Conservation (phyloP, 2,113 vertebrate genomes). For the Sinocyclocheilus anophthalmus region DNA sequence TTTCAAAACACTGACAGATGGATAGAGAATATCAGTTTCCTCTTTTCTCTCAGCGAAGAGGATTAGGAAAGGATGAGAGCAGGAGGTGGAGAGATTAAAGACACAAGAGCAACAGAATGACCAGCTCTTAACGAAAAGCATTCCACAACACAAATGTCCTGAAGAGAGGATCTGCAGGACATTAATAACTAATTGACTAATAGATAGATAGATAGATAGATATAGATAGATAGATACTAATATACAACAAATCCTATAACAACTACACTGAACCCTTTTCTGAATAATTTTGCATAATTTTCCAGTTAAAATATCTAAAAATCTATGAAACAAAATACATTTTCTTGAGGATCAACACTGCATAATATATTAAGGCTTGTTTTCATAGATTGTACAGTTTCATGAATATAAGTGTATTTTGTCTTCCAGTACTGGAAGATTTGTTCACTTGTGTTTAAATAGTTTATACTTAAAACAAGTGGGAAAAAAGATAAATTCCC, state of each 20-base stretch:
- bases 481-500: neutral
- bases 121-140: neutral
- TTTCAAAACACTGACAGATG: conserved; percentile 37
- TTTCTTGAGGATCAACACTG: neutral
- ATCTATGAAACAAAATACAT: neutral
- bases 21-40: conserved; percentile 49
- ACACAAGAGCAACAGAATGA: neutral
- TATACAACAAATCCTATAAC: neutral
- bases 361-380: neutral
- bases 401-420: neutral
- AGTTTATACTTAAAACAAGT: neutral
- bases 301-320: too few species aligned
- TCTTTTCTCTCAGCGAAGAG: neutral
- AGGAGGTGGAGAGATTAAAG: conserved; percentile 20
- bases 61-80: conserved; percentile 33
- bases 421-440: neutral
- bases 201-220: neutral
- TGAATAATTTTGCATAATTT: neutral
- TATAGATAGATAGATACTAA: too few species aligned
- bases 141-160: neutral
- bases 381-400: neutral
- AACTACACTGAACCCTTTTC: neutral
- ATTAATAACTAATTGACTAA: neutral
- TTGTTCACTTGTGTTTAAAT: neutral
- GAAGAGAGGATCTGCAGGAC: neutral